These are phyloP conservation scores for Bombus balteatus DNA, from an alignment of 1,140 invertebrate species.

Conservation along the genomic window DNA sequence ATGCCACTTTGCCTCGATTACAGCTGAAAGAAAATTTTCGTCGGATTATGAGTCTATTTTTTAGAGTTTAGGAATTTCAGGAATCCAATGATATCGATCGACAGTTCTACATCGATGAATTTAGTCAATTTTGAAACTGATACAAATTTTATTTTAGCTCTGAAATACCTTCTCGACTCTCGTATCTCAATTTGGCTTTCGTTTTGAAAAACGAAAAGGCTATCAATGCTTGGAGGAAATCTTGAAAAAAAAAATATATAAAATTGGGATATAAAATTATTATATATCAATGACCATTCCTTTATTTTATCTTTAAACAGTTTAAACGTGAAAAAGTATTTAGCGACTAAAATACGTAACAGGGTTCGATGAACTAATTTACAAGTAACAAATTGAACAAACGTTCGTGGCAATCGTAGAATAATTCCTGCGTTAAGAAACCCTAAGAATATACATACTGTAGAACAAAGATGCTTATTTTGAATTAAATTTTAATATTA, in stretches of 20 bases:
- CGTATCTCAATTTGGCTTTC: not conserved
- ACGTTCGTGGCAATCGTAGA: not conserved
- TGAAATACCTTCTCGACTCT: too few species aligned
- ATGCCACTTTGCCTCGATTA: conserved; percentile 55
- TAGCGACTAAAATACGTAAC: too few species aligned
- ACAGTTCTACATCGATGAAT: not conserved
- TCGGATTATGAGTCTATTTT: not conserved
- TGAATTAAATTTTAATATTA: too few species aligned
- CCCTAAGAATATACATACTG: not conserved
- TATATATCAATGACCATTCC: too few species aligned
- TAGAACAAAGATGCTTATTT: too few species aligned
- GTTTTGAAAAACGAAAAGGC: not conserved
- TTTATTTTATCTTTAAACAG: not conserved
- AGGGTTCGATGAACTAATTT: not conserved
- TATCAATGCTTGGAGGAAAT: not conserved
- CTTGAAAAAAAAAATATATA: not conserved
- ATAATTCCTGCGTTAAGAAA: not conserved
- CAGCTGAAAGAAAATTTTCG: conserved; percentile 35
- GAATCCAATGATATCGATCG: too few species aligned
- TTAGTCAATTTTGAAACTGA: not conserved
- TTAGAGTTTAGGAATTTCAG: not conserved
- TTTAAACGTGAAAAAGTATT: too few species aligned
- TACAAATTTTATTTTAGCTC: not conserved
- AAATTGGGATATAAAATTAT: not conserved
- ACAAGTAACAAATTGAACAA: not conserved